Conservation (phyloP, 2,888 invertebrate genomes). For the Litoditis marina region DNA sequence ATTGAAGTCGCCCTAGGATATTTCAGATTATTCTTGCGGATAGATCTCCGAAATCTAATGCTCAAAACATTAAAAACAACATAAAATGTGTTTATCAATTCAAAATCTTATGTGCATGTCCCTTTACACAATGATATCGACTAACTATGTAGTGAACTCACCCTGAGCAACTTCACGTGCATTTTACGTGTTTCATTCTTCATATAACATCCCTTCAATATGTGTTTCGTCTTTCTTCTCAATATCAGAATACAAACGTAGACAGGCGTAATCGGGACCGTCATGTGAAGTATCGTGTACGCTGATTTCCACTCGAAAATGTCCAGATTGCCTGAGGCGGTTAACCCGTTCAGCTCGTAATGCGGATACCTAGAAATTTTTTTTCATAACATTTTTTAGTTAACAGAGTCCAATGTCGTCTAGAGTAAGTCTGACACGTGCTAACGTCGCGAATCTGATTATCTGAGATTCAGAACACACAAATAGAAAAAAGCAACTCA, state of each 20-base stretch:
- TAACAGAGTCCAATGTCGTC: too few species aligned
- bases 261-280: constrained; percentile 32
- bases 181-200: constrained; percentile 26
- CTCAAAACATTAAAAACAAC: too few species aligned
- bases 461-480: too few species aligned
- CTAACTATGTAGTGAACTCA: not conserved
- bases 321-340: constrained; percentile 14
- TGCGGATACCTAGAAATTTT: constrained; percentile 23
- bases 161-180: constrained; percentile 28
- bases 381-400: too few species aligned
- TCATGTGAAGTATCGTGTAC: constrained; percentile 32
- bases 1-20: too few species aligned
- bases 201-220: constrained; percentile 22
- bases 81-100: not conserved
- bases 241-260: constrained; percentile 26
- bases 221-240: constrained; percentile 18
- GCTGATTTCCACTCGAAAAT: constrained; percentile 18
- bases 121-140: not conserved
- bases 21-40: not conserved
- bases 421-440: too few species aligned
- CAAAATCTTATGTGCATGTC: not conserved
- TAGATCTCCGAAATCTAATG: not conserved
- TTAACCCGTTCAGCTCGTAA: constrained; percentile 24
- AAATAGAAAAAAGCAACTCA: too few species aligned
- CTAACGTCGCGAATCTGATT: too few species aligned